Base-by-base conservation (phyloP, 92 coral and sea anemone species). In the Zoanthus gigantus region DNA sequence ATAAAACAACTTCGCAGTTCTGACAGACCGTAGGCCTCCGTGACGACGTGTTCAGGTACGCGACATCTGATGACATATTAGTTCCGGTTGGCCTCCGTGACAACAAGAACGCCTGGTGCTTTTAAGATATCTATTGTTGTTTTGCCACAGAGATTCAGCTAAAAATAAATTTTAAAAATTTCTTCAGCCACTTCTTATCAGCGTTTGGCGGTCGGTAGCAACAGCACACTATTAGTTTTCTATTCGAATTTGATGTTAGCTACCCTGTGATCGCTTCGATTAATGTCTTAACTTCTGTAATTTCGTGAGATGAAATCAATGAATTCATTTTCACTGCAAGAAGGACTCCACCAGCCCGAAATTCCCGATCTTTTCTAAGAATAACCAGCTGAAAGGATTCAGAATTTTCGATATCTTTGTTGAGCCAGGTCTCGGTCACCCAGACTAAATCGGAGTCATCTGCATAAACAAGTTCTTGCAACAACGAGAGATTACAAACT, bases 381-480 rank as follows among this genome's bases (percentile, higher is more conserved):
- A 87, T 91, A 45, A 12, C 83, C 89, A 29, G 54, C 66, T 17
- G 77, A 88, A 3, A 91, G 89, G 42, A 88, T 91, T 88, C 94
- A 50, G 74, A 71, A 87, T 88, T 69, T 34, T 68, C 91, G 56
- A 91, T 65, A 54, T 76, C 71, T 66, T 78, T 69, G 45, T 34
- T 88, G 71, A 88, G 87, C 91, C 94, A 91, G 23, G 91, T 91
- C 76, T 91, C 94, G 1, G 89, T 88, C 42, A 88, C 94, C 86
- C 88, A 91, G 71, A 91, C 87, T 23, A 91, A 66, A 77, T 91
- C 87, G 14, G 91, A 74, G 58, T 88, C 76, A 58, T 91, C 91
- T 30, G 91, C 60, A 46, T 91, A 66, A 76, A 88, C 94, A 73
- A 91, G 94, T 72, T 91, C 94, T 80, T 88, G 89, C 71, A 83